Evolutionary conservation across 2,797 vertebrate genomes (phyloP).

Genomic region (Euthynnus affinis): DNA sequence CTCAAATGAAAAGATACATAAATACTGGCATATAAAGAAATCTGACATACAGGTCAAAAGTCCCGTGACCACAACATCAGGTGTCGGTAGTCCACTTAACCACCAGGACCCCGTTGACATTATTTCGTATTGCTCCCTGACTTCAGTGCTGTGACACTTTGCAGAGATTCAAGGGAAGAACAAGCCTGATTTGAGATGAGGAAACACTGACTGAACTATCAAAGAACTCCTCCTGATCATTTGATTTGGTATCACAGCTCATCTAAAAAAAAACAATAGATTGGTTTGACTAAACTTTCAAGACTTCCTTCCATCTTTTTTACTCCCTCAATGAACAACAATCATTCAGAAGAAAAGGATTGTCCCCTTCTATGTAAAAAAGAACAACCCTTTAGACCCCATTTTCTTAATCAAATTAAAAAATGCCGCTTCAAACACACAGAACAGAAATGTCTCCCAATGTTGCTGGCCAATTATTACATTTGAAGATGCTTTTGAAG

Average conservation of each 20-base stretch:
- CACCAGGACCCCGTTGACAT: not conserved
- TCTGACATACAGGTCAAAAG: not conserved
- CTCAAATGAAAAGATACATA: not conserved
- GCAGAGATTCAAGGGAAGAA: not conserved
- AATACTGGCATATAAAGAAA: not conserved
- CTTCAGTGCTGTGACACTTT: not conserved
- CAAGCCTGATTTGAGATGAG: not conserved
- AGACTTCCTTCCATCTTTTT: too few species aligned
- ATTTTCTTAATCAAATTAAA: too few species aligned
- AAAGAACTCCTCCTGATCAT: rapidly evolving
- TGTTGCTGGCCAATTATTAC: too few species aligned
- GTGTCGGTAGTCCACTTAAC: not conserved
- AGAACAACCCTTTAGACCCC: too few species aligned
- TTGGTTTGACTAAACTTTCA: too few species aligned
- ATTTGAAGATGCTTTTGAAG: not conserved
- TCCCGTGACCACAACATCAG: not conserved
- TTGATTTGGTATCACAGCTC: too few species aligned
- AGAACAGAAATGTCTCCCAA: too few species aligned
- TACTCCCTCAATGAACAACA: too few species aligned
- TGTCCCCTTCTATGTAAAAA: too few species aligned
- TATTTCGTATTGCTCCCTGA: not conserved
- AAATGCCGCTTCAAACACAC: too few species aligned
- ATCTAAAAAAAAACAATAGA: too few species aligned
- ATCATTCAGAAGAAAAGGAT: too few species aligned
- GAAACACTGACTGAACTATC: not conserved